Base-by-base conservation (phyloP, 2,888 invertebrate genomes). In the Polyommatus iphigenia region DNA sequence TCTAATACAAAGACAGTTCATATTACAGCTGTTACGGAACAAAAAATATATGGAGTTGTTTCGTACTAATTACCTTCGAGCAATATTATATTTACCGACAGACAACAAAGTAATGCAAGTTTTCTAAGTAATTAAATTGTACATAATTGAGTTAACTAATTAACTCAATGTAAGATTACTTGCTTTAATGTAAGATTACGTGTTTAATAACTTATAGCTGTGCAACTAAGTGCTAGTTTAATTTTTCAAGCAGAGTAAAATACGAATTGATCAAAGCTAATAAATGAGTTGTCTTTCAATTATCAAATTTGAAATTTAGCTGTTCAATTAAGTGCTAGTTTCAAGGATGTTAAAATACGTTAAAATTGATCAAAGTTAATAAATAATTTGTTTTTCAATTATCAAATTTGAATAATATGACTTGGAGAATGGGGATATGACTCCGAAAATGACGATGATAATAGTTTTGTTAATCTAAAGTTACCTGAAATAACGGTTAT, bases 1-100 rank as follows among this genome's bases (percentile, higher is more conserved):
- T 75, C 24, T 20, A 50, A 75, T 54, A 54, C 75, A 50, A 75
- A 29, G 24, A 29, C 29, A 24, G 24, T 29, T 46, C 75, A 54
- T 75, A 50, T 50, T 54, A 54, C 50, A 41, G 24, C 41, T 20
- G 20, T 13, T 18, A 24, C 24, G 50, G 54, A 24, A 75, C 75
- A 75, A 24, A 75, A 50, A 54, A 75, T 50, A 50, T 75, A 75
- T 75, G 2, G 75, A 75, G 75, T 8, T 41, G 29, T 29, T 15
- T 32, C 29, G 29, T 67, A 67, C 67, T 67, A 67, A 67, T 67
- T 67, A 32, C 18, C 18, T 24, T 10, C 3, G 5, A 15, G 67
- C 20, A 18, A 5, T 29, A 24, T 67, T 15, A 2, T 18, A 32
- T 18, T 29, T 24, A 24, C 24, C 10, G 67, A 29, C 29, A 67